Conservation (phyloP, 2,113 vertebrate genomes). For the Semicossyphus pulcher region DNA sequence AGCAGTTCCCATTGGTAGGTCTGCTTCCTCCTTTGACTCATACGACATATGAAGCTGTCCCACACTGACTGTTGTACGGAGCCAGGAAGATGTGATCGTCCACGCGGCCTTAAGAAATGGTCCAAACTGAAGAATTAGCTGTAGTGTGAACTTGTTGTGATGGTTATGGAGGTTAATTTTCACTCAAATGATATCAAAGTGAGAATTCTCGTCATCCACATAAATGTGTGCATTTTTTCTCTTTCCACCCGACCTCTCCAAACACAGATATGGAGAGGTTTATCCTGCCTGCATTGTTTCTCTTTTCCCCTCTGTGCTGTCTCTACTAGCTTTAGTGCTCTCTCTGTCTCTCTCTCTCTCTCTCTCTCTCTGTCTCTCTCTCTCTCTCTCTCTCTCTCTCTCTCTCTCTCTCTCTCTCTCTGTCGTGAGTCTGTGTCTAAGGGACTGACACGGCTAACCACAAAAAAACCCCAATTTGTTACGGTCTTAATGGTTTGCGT, state of each 20-base stretch:
- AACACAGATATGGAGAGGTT: constrained; percentile 41
- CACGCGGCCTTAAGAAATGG: too few relatives aligned
- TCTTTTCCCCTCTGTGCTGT: constrained; percentile 55
- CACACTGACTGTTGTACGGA: too few relatives aligned
- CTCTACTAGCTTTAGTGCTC: constrained; percentile 26
- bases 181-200: too few relatives aligned
- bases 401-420: not conserved
- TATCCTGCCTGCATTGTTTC: constrained; percentile 63
- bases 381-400: constrained; percentile 11
- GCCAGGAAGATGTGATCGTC: too few relatives aligned
- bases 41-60: too few relatives aligned
- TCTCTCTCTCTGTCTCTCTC: constrained; percentile 5
- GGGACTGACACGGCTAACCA: constrained; percentile 44
- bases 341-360: constrained; percentile 8
- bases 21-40: too few relatives aligned
- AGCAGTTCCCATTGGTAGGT: too few relatives aligned
- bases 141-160: too few relatives aligned
- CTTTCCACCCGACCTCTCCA: not conserved
- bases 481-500: constrained; percentile 53
- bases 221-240: too few relatives aligned
- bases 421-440: constrained; percentile 19
- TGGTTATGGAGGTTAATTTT: too few relatives aligned
- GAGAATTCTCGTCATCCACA: too few relatives aligned
- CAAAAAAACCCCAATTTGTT: constrained; percentile 49
- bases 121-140: too few relatives aligned